Evolutionary conservation across 2,113 vertebrate species (phyloP), one percentile per base, ranked within the genome.

Genomic region (Scartelaos histophorus): DNA sequence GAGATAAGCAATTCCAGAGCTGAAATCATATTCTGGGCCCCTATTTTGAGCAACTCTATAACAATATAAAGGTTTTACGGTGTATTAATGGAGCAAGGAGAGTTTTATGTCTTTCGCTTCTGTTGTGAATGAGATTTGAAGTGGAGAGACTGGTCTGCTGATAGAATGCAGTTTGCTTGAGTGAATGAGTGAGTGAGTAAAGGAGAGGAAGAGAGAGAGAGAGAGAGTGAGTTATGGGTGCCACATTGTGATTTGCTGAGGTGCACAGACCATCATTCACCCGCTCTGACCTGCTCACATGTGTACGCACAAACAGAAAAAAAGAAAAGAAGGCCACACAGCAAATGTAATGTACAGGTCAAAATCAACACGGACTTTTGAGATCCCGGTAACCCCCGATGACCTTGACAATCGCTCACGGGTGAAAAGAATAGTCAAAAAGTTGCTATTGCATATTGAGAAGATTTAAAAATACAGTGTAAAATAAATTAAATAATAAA

Each of bases 321-420:
- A 10, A 43, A n/a, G n/a, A 10, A 10, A 64, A 45, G 3, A 21
- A 22, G 54, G 22, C 21, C 54, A 56, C 22, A 34, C 66, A 66
- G 66, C 80, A 78, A 74, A 76, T 56, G 76, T 69, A 81, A 69
- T 24, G 69, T 71, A 67, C 66, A 81, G 82, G 81, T 84, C 73
- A 75, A 68, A 64, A 73, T 68, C 54, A 13, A 74, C 25, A 10
- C 58, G 1, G 19, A 67, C 73, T 60, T 38, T 80, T 45, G 71
- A 67, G 34, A 60, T 54, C 47, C 69, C 16, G 25, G 45, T 9
- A 49, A 53, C 69, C 78, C 13, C 71, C 70, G 69, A n/a, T 78
- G 54, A 85, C 75, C 73, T 73, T 13, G 11, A 25, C 60, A 74
- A 25, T 69, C 0, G 12, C 69, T 76, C 64, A 76, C 70, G 81